phyloP scores from a whole-genome alignment of 2,888 invertebrate species.

The Phania funesta region DNA sequence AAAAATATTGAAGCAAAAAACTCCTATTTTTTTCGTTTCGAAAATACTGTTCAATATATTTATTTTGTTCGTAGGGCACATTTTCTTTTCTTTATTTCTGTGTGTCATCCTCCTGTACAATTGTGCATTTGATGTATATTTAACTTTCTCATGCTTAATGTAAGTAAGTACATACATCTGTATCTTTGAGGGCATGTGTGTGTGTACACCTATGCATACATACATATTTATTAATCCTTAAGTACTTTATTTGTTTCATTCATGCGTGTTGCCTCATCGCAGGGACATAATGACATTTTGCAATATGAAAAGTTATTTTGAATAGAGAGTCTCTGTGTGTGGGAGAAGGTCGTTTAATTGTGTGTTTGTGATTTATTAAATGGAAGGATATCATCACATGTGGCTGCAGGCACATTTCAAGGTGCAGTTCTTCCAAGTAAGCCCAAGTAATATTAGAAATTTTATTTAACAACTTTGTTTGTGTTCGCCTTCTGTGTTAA shows the following conservation, averaged over 20 bases:
- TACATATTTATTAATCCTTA: background rate
- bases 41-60: background rate
- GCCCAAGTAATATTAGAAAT: background rate
- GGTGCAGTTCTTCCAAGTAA: background rate
- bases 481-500: background rate
- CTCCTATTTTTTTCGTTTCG: no score
- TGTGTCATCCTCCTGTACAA: conserved; percentile 25
- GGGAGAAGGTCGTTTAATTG: conserved; percentile 23
- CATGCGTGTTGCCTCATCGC: conserved; percentile 29
- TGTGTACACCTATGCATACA: background rate
- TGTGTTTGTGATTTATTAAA: background rate
- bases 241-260: conserved; percentile 27
- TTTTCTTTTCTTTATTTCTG: conserved; percentile 10
- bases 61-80: background rate
- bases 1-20: background rate
- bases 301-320: conserved; percentile 4
- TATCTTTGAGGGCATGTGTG: background rate
- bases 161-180: background rate
- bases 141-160: background rate
- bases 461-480: background rate
- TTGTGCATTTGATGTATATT: conserved; percentile 32
- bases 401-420: conserved; percentile 3
- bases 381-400: background rate
- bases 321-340: background rate
- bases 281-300: conserved; percentile 26